Percentiles rank a stretch among this genome's conserved stretches.
Evolutionary conservation across 2,113 vertebrate genomes (phyloP).

Genomic region (Salvelinus namaycush): DNA sequence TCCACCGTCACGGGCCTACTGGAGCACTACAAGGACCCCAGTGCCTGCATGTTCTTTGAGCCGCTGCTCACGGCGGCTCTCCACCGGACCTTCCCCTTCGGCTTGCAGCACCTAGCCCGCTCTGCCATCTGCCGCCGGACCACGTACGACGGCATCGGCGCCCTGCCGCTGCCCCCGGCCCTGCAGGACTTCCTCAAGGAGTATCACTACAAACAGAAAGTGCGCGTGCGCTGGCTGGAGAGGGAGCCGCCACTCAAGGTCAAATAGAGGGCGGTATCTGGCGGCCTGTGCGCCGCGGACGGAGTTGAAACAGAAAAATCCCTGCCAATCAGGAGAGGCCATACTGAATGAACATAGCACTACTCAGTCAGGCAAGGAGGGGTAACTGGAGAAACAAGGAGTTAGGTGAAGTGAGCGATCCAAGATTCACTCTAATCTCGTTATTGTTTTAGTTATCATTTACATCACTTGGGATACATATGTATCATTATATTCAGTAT

Average conservation of each 20-base stretch:
- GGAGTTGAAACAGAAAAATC: slow-evolving; percentile 48
- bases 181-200: slow-evolving; percentile 99
- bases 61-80: slow-evolving; percentile 94
- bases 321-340: slow-evolving; percentile 48
- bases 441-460: slow-evolving; percentile 69
- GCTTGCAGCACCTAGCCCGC: slow-evolving; percentile 95
- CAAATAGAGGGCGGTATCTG: slow-evolving; percentile 73
- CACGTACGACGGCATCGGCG: slow-evolving; percentile 94
- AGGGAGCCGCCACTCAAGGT: slow-evolving; percentile 91
- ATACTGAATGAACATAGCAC: slow-evolving; percentile 37
- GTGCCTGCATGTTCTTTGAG: slow-evolving; percentile 99
- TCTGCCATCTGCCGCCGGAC: slow-evolving; percentile 94
- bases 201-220: slow-evolving; percentile 99
- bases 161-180: slow-evolving; percentile 91
- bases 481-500: slow-evolving; percentile 73
- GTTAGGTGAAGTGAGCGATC: slow-evolving; percentile 65
- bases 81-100: slow-evolving; percentile 95
- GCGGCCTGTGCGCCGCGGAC: slow-evolving; percentile 10
- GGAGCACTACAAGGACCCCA: slow-evolving; percentile 98
- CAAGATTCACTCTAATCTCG: slow-evolving; percentile 69
- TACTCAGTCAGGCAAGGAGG: slow-evolving; percentile 46
- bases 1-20: slow-evolving; percentile 95
- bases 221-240: slow-evolving; percentile 97
- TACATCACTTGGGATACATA: slow-evolving; percentile 68
- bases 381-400: slow-evolving; percentile 18